A percentile compares a stretch with the other conserved stretches of the same genome.
Conservation (phyloP, 1,140 invertebrate genomes). For the Eulimnadia texana region DNA sequence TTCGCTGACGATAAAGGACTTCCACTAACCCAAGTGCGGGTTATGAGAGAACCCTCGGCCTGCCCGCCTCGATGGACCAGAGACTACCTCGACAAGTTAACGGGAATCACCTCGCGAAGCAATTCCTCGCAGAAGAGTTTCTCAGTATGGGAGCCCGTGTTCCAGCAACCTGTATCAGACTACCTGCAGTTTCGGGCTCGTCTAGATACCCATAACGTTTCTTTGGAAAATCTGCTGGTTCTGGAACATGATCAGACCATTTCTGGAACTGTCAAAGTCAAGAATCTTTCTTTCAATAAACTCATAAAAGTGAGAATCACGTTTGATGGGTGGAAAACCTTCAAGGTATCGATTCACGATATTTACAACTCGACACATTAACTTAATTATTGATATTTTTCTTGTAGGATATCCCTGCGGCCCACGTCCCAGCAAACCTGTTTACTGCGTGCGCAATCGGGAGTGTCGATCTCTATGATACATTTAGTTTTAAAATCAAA, state of each 20-base stretch:
- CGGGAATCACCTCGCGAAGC: constrained; percentile 33
- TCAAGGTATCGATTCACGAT: background rate
- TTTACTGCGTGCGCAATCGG: constrained; percentile 15
- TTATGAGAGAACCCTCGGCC: constrained; percentile 85
- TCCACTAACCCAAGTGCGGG: constrained; percentile 58
- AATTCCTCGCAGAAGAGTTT: constrained; percentile 30
- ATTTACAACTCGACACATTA: background rate
- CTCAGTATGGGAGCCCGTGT: constrained; percentile 67
- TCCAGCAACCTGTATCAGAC: constrained; percentile 82
- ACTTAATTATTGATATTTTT: constrained; percentile 24
- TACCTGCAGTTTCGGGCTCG: constrained; percentile 73
- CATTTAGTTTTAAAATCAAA: constrained; percentile 75
- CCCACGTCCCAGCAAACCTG: constrained; percentile 41
- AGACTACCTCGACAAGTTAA: constrained; percentile 44
- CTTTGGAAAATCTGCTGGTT: constrained; percentile 83
- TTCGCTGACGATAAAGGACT: constrained; percentile 86
- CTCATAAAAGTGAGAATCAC: constrained; percentile 63
- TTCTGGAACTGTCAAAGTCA: constrained; percentile 83
- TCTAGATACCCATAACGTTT: constrained; percentile 63
- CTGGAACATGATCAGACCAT: constrained; percentile 59
- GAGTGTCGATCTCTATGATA: constrained; percentile 52
- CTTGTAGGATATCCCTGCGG: constrained; percentile 61
- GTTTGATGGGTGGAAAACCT: constrained; percentile 58
- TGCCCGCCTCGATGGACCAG: constrained; percentile 69
- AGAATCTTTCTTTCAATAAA: constrained; percentile 76